A percentile compares a stretch with the other conserved stretches of the same genome.
phyloP scores from a whole-genome alignment of 2,888 invertebrate genomes.

The Cremastinae sp. region DNA sequence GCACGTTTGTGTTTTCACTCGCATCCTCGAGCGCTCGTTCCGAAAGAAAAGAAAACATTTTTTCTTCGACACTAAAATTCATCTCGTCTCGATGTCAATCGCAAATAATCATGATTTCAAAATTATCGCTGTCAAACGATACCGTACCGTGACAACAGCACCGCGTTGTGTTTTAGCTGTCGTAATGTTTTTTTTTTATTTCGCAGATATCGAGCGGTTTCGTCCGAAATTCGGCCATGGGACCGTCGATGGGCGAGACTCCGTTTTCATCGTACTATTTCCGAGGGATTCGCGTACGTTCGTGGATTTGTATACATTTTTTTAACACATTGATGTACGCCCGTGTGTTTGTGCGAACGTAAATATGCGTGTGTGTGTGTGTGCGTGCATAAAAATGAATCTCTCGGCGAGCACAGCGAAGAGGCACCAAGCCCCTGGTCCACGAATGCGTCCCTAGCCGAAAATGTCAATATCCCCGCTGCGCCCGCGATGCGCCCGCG shows the following conservation, averaged over 20 bases:
- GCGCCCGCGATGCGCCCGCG: conserved; percentile 72
- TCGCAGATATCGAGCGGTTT: conserved; percentile 34
- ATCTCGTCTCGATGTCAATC: not conserved
- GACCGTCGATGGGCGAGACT: conserved; percentile 45
- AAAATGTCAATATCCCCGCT: conserved; percentile 79
- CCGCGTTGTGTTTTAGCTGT: conserved; percentile 18
- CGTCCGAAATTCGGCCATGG: conserved; percentile 61
- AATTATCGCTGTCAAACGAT: not conserved
- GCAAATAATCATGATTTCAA: not conserved
- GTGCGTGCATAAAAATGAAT: conserved; percentile 37
- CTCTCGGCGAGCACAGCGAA: conserved; percentile 46
- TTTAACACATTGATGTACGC: conserved; percentile 10
- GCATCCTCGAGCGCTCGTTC: conserved; percentile 1
- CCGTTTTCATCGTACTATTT: not conserved
- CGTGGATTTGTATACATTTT: not conserved
- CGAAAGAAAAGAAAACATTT: conserved; percentile 1
- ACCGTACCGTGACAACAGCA: conserved; percentile 40
- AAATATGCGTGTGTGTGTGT: conserved; percentile 10
- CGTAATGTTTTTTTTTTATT: conserved; percentile 9
- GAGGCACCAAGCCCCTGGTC: conserved; percentile 63
- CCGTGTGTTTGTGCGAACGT: not conserved
- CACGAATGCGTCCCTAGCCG: conserved; percentile 76
- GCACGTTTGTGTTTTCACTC: not conserved
- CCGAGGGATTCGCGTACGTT: not conserved
- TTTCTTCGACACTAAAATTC: not conserved